Percentiles rank a stretch among this genome's conserved stretches.
phyloP scores from a whole-genome alignment of 2,797 vertebrate species.

The Danio jaintianensis region DNA sequence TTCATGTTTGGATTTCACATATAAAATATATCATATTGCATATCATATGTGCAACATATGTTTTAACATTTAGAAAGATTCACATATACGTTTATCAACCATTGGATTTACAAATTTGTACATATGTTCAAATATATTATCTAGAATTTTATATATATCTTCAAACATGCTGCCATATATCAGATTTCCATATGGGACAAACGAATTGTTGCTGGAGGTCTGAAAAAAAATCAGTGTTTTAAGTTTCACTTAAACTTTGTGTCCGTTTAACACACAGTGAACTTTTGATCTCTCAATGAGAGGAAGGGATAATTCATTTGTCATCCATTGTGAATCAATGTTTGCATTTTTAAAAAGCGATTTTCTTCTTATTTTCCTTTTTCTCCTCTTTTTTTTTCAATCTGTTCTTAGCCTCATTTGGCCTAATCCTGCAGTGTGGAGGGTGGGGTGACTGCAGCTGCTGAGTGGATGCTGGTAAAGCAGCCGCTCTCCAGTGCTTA shows the following conservation, averaged over 20 bases:
- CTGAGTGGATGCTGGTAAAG: conserved; percentile 36
- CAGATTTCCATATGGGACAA: too few species aligned
- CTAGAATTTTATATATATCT: too few species aligned
- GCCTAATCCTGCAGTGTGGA: conserved; percentile 64
- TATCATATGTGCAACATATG: too few species aligned
- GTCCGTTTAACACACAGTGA: neutral
- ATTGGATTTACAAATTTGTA: too few species aligned
- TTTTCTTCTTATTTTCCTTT: conserved; percentile 68
- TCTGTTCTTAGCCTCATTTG: conserved; percentile 76
- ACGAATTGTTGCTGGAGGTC: neutral
- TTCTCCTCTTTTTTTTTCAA: conserved; percentile 63
- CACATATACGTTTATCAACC: too few species aligned
- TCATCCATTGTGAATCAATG: conserved; percentile 63
- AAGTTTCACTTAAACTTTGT: neutral
- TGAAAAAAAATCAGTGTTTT: neutral
- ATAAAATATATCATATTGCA: too few species aligned
- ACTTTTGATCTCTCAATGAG: conserved; percentile 30
- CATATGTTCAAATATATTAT: too few species aligned
- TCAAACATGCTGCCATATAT: too few species aligned
- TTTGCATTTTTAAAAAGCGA: conserved; percentile 64
- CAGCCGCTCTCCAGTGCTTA: conserved; percentile 10
- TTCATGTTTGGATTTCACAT: too few species aligned
- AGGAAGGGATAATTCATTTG: conserved; percentile 49
- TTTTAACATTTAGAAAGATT: too few species aligned
- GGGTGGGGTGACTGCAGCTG: conserved; percentile 30